These are phyloP conservation scores for Plebejus argus DNA, from an alignment of 2,888 invertebrate species.

Conservation along the genomic window DNA sequence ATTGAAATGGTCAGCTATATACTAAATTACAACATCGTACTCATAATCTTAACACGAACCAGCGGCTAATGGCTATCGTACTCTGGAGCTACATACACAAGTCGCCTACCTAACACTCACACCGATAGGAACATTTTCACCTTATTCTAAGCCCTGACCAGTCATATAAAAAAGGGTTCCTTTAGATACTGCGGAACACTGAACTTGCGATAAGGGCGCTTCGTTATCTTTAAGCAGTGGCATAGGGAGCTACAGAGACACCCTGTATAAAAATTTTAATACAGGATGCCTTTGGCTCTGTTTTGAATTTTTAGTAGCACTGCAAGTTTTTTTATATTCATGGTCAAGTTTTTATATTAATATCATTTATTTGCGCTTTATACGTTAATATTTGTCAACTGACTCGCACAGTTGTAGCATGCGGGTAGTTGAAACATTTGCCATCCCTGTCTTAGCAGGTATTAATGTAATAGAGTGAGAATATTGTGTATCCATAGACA, in stretches of 20 bases:
- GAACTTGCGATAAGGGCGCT: no score
- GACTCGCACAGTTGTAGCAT: background rate
- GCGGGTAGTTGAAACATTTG: background rate
- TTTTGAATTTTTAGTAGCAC: background rate
- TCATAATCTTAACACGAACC: slow-evolving; percentile 44
- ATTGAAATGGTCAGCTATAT: slow-evolving; percentile 65
- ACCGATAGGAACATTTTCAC: slow-evolving; percentile 80
- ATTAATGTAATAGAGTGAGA: background rate
- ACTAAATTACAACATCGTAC: slow-evolving; percentile 50
- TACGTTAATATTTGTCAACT: background rate
- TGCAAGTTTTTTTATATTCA: background rate
- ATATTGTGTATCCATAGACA: background rate
- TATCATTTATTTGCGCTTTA: background rate
- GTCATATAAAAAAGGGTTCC: slow-evolving; percentile 3
- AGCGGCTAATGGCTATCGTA: slow-evolving; percentile 2
- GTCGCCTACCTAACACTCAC: slow-evolving; percentile 52
- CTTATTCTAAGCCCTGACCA: slow-evolving; percentile 59
- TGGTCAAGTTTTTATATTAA: background rate
- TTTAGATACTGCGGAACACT: no score
- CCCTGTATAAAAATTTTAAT: no score
- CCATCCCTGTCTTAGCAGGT: background rate
- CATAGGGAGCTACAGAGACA: no score
- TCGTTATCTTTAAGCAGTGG: no score
- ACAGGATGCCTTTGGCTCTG: background rate
- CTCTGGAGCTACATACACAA: background rate